Conservation (phyloP, 2,888 invertebrate species). For the Habrosyne pyritoides region DNA sequence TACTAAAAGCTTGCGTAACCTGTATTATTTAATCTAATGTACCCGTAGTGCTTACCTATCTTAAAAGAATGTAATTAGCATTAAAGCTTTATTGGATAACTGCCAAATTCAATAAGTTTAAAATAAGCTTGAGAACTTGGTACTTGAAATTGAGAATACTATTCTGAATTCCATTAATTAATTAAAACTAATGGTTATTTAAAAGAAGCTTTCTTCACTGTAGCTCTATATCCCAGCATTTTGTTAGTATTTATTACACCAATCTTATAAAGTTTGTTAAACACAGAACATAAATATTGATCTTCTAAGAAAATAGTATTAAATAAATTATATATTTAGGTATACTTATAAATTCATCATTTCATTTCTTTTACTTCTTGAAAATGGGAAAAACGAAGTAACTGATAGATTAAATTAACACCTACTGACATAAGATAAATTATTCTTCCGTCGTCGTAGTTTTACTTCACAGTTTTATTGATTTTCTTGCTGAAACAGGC, state of each 20-base stretch:
- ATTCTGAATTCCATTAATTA: slow-evolving; percentile 5
- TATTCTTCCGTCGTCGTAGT: too few relatives aligned
- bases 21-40: not conserved
- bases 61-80: slow-evolving; percentile 49
- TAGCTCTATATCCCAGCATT: not conserved
- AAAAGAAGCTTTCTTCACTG: not conserved
- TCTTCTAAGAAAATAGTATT: not conserved
- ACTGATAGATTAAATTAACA: too few relatives aligned
- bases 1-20: slow-evolving; percentile 29
- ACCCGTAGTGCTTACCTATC: slow-evolving; percentile 12
- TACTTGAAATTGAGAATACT: too few relatives aligned
- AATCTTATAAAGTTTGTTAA: not conserved
- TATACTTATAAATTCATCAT: too few relatives aligned
- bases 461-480: not conserved
- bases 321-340: too few relatives aligned
- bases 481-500: not conserved
- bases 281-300: too few relatives aligned
- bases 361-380: too few relatives aligned
- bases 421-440: too few relatives aligned
- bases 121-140: not conserved
- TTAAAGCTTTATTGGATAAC: slow-evolving; percentile 56
- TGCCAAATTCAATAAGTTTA: slow-evolving; percentile 49
- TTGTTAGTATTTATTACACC: not conserved
- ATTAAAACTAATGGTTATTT: not conserved
- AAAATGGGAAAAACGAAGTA: too few relatives aligned